Base-by-base conservation (phyloP, 1,140 invertebrate genomes). In the Aphelenchoides fujianensis region DNA sequence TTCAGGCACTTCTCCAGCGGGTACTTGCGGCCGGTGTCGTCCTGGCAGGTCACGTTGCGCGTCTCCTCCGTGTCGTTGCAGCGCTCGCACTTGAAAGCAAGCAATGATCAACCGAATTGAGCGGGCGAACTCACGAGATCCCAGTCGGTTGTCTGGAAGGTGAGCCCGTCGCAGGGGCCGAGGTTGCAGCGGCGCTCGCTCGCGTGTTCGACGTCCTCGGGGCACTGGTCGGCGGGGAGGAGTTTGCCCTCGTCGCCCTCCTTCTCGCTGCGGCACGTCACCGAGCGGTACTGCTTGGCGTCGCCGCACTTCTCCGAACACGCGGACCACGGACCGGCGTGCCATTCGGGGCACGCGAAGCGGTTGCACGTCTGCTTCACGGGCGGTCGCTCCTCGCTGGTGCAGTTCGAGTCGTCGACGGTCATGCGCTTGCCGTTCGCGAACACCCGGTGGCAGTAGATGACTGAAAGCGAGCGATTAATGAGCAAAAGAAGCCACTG, bases 121-220 rank as follows among this genome's bases (percentile, higher is more conserved):
- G 67, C 19, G 16, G 62, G 34, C n/a, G 7, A 27, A 78, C 90
- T 90, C 87, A 94, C 93, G 69, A 92, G 92, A 79, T 89, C 90
- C 94, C 94, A 97, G 30, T 91, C 89, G 3, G 91, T 90, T 0
- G 89, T 87, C 34, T 94, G 88, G 92, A 94, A 96, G 84, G 95
- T 93, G 16, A 94, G 89, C 9, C 93, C 93, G 64, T 92, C 91
- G 81, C 94, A 96, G 3, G 93, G 92, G 53, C 90, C 88, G 34
- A 91, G 74, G 70, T 90, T 88, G 83, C 94, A 95, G 41, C 86
- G 62, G 79, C 90, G 88, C 74, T 91, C 89, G 3, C 82, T 85
- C 16, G 89, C 88, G 0, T 93, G 92, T 79, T 90, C 90, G 36
- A 81, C 77, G 41, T 90, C 88, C 1, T 77, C 84, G 3, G 83